Evolutionary conservation across 2,113 vertebrate species (phyloP).

Genomic region (Rhadina sibilatrix): DNA sequence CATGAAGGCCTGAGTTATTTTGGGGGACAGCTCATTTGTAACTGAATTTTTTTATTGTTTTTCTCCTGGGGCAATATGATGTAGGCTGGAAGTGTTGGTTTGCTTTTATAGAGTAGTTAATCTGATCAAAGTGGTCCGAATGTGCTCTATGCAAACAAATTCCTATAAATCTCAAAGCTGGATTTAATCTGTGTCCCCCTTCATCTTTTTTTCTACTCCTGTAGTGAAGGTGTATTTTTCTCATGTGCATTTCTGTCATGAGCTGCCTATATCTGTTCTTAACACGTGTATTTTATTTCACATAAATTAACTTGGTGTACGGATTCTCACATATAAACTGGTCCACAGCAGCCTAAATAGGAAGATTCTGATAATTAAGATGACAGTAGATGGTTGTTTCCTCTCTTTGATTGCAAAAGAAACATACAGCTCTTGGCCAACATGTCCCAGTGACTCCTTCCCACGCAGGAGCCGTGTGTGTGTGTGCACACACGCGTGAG

Average conservation of each 20-base stretch:
- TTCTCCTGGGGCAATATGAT: neutral
- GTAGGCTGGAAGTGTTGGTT: neutral
- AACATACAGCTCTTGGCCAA: too few species aligned
- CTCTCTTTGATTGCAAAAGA: too few species aligned
- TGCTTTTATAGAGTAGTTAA: neutral
- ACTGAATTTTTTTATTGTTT: neutral
- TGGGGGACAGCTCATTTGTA: neutral
- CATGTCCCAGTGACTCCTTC: too few species aligned
- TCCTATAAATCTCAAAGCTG: neutral
- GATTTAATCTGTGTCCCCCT: neutral
- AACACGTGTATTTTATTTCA: too few species aligned
- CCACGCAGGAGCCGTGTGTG: too few species aligned
- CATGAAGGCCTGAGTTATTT: neutral
- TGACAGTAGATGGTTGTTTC: too few species aligned
- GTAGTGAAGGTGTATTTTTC: neutral
- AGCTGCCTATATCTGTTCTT: too few species aligned
- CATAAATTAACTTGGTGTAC: too few species aligned
- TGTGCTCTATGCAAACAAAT: neutral
- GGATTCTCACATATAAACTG: too few species aligned
- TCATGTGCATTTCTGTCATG: neutral
- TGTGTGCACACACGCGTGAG: too few species aligned
- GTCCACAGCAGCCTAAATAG: too few species aligned
- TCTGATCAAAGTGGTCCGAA: neutral
- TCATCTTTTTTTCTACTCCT: neutral
- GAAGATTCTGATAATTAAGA: too few species aligned